Conservation (phyloP, 2,113 vertebrate genomes). For the Sporophila hypoxantha region DNA sequence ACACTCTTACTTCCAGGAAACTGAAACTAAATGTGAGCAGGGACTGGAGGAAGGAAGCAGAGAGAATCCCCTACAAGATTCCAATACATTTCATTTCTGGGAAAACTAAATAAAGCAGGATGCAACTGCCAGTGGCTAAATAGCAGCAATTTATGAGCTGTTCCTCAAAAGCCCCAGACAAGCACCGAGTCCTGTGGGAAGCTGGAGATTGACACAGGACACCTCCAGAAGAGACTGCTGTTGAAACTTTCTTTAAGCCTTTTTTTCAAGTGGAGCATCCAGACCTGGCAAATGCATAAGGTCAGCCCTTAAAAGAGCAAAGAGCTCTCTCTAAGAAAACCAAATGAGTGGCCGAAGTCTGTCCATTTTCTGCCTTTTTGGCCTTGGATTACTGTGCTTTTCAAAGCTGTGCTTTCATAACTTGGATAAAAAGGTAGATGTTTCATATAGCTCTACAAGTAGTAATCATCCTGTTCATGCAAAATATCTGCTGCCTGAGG, state of each 20-base stretch:
- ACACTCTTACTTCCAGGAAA: neutral
- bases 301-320: neutral
- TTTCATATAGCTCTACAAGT: neutral
- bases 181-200: neutral
- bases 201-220: neutral
- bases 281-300: neutral
- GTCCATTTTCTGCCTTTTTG: neutral
- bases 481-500: neutral
- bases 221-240: neutral
- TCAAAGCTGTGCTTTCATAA: neutral
- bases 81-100: neutral
- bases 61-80: neutral
- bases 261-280: neutral
- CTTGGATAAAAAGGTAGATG: neutral
- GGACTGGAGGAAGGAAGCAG: neutral
- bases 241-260: neutral
- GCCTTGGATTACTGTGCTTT: neutral
- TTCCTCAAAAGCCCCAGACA: neutral
- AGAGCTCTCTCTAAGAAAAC: neutral
- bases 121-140: neutral
- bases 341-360: neutral
- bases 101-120: neutral
- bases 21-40: neutral
- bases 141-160: neutral
- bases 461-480: neutral